Evolutionary conservation across 23 tunicate species (phyloP), one percentile per base, ranked within the genome.

Genomic region (Phallusia fumigata): DNA sequence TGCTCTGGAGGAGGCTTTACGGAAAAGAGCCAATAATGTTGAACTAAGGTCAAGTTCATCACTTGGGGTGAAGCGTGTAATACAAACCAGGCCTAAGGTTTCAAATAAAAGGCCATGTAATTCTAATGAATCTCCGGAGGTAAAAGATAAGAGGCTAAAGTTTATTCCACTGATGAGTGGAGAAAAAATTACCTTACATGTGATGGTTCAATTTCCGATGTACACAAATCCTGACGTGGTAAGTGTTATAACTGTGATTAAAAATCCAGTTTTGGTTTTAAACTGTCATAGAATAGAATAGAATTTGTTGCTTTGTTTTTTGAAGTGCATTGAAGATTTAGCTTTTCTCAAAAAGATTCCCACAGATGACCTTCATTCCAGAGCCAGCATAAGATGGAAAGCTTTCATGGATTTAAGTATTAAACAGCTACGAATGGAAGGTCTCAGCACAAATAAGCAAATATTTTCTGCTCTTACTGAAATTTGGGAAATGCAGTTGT

Each of bases 1-100:
- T 35, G 77, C 77, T 35, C 35, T 74, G 40, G 35, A 74, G 31
- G 77, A 74, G 31, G 77, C 77, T 28, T 35, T 74, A 33, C 34
- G 77, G 2, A 74, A 74, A 74, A 24, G 77, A 74, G 77, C 77
- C 12, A 74, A 74, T 31, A 74, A 74, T 74, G 77, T 74, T 74
- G 77, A 74, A 74, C 3, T 74, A 30, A 33, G 77, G 19, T 1
- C 77, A 74, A 74, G 35, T 2, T 21, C 22, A 18, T 19, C 28
- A 74, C 77, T 74, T 21, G 2, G 35, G 5, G 32, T 65, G 6
- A 28, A 28, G 32, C 12, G 11, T 65, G 74, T 65, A 2, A 28
- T 2, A 65, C 77, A 35, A 74, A 28, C 22, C 45, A 13, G 31
- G 35, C 28, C 22, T 2, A 74, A 74, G 35, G 28, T 1, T 21